A percentile compares a stretch with the other conserved stretches of the same genome.
Evolutionary conservation across 1,140 invertebrate genomes (phyloP).

Genomic region (Hesperophylax magnus): DNA sequence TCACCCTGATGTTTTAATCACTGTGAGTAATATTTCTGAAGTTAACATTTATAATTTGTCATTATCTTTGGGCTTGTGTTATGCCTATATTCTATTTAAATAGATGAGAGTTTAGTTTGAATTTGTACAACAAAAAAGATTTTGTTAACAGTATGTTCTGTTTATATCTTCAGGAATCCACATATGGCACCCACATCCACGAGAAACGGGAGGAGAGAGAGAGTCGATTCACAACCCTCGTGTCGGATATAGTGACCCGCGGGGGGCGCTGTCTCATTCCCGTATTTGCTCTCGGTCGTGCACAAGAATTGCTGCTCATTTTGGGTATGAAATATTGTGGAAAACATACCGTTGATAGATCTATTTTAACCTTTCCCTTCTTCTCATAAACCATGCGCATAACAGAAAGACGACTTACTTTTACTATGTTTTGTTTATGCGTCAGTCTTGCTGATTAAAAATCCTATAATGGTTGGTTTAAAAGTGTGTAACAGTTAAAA

Average conservation of each 20-base stretch:
- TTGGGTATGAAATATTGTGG: slow-evolving; percentile 72
- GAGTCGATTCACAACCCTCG: slow-evolving; percentile 92
- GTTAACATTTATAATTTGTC: too few species aligned
- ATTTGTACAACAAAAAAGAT: too few species aligned
- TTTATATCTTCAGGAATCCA: slow-evolving; percentile 84
- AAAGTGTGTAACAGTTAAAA: too few species aligned
- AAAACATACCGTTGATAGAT: too few species aligned
- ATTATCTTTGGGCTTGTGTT: not conserved
- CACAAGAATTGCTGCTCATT: slow-evolving; percentile 96
- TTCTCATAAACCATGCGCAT: too few species aligned
- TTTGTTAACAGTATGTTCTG: too few species aligned
- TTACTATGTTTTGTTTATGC: too few species aligned
- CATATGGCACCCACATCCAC: slow-evolving; percentile 99
- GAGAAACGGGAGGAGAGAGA: slow-evolving; percentile 98
- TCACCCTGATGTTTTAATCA: slow-evolving; percentile 96
- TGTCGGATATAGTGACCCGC: slow-evolving; percentile 95
- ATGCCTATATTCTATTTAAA: not conserved
- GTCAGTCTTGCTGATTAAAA: too few species aligned
- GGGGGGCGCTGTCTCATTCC: slow-evolving; percentile 98
- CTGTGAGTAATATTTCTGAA: slow-evolving; percentile 67
- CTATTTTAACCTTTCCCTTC: too few species aligned
- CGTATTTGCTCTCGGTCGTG: slow-evolving; percentile 97
- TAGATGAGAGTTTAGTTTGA: not conserved
- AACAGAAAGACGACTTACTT: too few species aligned
- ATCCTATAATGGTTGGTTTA: too few species aligned